A percentile compares a stretch with the other conserved stretches of the same genome.
Evolutionary conservation across 1,140 invertebrate genomes (phyloP).

Genomic region (Monomorium pharaonis): DNA sequence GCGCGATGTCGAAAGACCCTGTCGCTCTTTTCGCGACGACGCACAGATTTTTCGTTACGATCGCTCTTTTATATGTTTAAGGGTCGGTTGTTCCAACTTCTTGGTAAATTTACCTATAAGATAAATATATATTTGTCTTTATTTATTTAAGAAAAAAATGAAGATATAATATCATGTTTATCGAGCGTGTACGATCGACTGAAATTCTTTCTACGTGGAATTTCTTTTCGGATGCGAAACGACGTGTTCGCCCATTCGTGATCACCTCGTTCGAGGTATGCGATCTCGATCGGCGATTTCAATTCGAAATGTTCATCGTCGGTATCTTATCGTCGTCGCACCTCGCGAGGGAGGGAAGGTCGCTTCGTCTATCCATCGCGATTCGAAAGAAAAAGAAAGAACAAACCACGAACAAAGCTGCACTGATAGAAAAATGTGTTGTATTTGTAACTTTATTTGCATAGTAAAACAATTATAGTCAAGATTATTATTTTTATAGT

Average conservation of each 20-base stretch:
- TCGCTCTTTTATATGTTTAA: background rate
- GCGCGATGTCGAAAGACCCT: background rate
- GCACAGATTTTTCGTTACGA: background rate
- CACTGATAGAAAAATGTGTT: no score
- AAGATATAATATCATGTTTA: no score
- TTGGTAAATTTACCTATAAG: no score
- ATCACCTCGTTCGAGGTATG: background rate
- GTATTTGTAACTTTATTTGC: no score
- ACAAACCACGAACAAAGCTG: slow-evolving; percentile 29
- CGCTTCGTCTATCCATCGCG: background rate
- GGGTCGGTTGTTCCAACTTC: no score
- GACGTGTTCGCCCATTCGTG: background rate
- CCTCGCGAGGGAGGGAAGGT: background rate
- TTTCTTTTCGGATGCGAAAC: background rate
- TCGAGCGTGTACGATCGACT: background rate
- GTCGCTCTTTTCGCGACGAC: background rate
- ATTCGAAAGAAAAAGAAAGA: background rate
- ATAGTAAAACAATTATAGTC: no score
- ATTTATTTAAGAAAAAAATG: no score
- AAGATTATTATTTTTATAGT: no score
- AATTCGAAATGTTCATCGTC: background rate
- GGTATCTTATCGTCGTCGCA: slow-evolving; percentile 13
- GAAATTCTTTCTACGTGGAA: background rate
- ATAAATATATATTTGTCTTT: no score
- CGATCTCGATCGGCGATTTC: background rate